Base-by-base conservation (phyloP, 2,113 vertebrate species). In the Machaerirhynchus nigripectus region DNA sequence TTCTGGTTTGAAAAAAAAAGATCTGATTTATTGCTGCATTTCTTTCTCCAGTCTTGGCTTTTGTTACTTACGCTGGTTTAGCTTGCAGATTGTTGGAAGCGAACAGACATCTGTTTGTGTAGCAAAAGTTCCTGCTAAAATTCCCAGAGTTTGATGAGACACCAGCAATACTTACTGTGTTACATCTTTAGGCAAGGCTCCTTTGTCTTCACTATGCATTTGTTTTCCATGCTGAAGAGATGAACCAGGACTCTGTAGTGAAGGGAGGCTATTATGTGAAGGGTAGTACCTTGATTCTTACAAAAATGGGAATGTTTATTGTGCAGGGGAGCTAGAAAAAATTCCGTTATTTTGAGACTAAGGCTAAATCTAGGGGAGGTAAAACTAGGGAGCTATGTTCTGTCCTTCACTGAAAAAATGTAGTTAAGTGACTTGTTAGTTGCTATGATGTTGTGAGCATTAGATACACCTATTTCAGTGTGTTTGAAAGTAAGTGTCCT, bases 171-270 rank as follows among this genome's bases (percentile, higher is more conserved):
- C 24, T 75, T 40, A 42, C 3, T 23, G 9, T 42, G 10, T 35
- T 50, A 2, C 9, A 10, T 44, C 28, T 92, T 84, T 53, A 37
- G 77, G 30, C 42, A 75, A 82, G 46, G 17, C 18, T 84, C 4
- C 21, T 57, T 47, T 49, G 20, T 60, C 59, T 77, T 73, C 64
- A 11, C 67, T 63, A 0, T 49, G 2, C 2, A 0, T 13, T n/a
- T 56, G 28, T 23, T 20, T 75, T 69, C 68, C 19, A 40, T 44
- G 46, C 56, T 75, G 26, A 71, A 33, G 61, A 55, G 47, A 5
- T 71, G 57, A 85, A 35, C 35, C 12, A 31, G 15, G 65, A 15
- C 15, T 61, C 3, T 8, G 0, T 27, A 30, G 33, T 23, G 18
- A 71, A 15, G 21, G 18, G 18, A 68, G 19, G 39, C 15, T 55